Percentiles rank a stretch among this genome's conserved stretches.
These are phyloP conservation scores for Resseliella maxima DNA, from an alignment of 2,888 invertebrate species.

Conservation along the genomic window DNA sequence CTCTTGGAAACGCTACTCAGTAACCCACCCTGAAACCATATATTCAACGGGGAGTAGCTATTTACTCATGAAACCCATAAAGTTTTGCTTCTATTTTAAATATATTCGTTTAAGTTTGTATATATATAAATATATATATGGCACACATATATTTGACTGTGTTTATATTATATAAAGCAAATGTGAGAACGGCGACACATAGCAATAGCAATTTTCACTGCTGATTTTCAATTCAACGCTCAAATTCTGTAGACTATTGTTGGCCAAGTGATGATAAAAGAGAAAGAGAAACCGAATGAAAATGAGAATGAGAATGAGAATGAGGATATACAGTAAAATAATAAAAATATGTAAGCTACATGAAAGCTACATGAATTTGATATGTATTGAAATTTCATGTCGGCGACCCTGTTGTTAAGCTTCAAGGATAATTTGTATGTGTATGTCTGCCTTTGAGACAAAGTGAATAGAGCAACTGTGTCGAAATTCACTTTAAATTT, in stretches of 20 bases:
- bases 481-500: background rate
- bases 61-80: constrained; percentile 53
- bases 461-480: background rate
- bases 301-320: background rate
- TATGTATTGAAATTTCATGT: constrained; percentile 22
- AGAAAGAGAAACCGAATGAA: background rate
- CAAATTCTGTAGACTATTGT: constrained; percentile 37
- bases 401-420: constrained; percentile 53
- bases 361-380: constrained; percentile 11
- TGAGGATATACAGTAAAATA: background rate
- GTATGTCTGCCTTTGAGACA: background rate
- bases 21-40: constrained; percentile 53
- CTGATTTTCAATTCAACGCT: constrained; percentile 48
- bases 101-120: background rate
- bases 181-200: background rate
- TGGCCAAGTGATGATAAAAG: constrained; percentile 37
- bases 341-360: no score
- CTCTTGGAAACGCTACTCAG: constrained; percentile 26
- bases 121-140: background rate
- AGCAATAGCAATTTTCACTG: constrained; percentile 7
- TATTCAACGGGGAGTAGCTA: constrained; percentile 48
- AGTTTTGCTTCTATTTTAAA: constrained; percentile 38
- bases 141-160: background rate
- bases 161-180: background rate
- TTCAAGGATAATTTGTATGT: constrained; percentile 39